Evolutionary conservation across 2,797 vertebrate species (phyloP), one percentile per base, ranked within the genome.

Genomic region (Neoniphon sammara): DNA sequence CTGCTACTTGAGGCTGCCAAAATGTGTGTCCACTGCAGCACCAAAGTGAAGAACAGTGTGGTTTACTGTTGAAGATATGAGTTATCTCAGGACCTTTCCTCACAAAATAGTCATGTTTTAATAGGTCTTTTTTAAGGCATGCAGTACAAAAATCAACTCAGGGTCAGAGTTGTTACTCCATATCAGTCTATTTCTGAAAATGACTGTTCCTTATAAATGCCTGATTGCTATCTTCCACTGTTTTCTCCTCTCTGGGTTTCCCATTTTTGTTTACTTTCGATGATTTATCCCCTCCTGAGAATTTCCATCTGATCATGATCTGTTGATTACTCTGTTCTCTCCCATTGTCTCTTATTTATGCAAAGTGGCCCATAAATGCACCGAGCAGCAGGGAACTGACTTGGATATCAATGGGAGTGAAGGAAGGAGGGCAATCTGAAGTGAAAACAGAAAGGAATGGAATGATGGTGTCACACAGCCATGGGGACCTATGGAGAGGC

Each of bases 281-380:
- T 56, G 44, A 68, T 62, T 59, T 50, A 66, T 75, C 65, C 30
- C 12, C 44, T 65, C 74, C 59, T 66, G 27, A 42, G 42, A 49
- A 55, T 76, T 73, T 70, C 70, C 34, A 66, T 77, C 56, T 59
- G 69, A 81, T 85, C 60, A 63, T 53, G 72, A 58, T 74, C 77
- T 49, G 58, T 34, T 31, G 49, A 78, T 10, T n/a, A 36, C 55
- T 57, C 23, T 52, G 7, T 63, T 84, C 75, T 68, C 78, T 50
- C 25, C 42, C 42, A n/a, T 66, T 61, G 68, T 63, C 61, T 65
- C 56, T 55, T 52, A 70, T 39, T 62, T 53, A 58, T 25, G 36
- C 21, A 66, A 75, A 77, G 66, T 70, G 52, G 30, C 52, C 65
- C 3, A 1, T 60, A 59, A 63, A 70, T 49, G 52, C 23, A 17